phyloP scores from a whole-genome alignment of 37 sponge, comb jelly and placozoan genomes.

The Aphrocallistes beatrix region DNA sequence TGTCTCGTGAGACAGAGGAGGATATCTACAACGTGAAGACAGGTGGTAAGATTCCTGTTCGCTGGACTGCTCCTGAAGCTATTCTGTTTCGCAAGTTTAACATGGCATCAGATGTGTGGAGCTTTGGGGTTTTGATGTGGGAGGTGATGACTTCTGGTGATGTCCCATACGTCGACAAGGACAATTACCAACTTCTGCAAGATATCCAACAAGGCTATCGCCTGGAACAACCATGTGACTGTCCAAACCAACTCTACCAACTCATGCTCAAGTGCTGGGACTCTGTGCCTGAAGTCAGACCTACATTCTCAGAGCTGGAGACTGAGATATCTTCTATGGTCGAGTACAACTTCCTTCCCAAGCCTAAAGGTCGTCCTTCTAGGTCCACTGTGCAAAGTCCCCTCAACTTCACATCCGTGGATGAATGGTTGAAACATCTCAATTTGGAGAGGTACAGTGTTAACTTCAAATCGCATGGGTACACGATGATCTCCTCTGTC shows the following conservation, averaged over 20 bases:
- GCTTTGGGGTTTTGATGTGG: constrained; percentile 81
- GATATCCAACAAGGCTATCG: neutral
- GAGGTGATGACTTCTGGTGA: constrained; percentile 69
- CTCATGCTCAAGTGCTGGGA: constrained; percentile 1
- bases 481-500: neutral
- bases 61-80: constrained; percentile 30
- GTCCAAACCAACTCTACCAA: neutral
- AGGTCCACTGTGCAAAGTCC: neutral
- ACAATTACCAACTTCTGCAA: constrained; percentile 42
- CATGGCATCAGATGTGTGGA: constrained; percentile 65
- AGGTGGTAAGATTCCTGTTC: constrained; percentile 24
- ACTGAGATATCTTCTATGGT: neutral
- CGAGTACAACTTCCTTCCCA: neutral
- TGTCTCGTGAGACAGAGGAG: constrained; percentile 26
- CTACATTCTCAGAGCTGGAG: constrained; percentile 2
- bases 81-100: constrained; percentile 6
- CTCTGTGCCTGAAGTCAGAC: neutral
- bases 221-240: neutral
- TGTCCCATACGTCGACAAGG: constrained; percentile 58
- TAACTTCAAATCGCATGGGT: constrained; percentile 32
- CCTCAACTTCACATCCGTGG: constrained; percentile 27
- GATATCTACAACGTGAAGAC: constrained; percentile 20
- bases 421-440: constrained; percentile 33
- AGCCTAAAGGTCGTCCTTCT: neutral
- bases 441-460: constrained; percentile 44